Conservation (phyloP, 53 echinoderm and acorn worm species). For the Paracentrotus lividus region DNA sequence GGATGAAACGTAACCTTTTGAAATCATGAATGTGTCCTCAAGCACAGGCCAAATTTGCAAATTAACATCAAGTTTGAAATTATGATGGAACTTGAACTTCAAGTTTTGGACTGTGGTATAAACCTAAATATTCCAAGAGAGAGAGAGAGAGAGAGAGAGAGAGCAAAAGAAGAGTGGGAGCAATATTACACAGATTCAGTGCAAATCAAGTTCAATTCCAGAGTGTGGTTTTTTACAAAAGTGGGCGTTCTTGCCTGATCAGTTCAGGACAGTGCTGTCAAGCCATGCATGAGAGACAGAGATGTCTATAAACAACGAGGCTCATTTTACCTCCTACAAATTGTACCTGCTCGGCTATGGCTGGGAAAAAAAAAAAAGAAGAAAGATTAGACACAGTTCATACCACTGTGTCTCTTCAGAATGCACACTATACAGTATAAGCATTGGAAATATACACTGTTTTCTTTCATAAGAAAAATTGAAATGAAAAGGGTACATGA, state of each 20-base stretch:
- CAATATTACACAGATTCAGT: slow-evolving; percentile 4
- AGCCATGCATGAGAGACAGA: slow-evolving; percentile 48
- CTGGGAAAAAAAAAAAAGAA: neutral
- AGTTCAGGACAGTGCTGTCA: slow-evolving; percentile 37
- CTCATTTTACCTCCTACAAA: slow-evolving; percentile 43
- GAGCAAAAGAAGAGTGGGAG: neutral
- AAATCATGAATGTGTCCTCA: no score
- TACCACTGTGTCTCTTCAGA: neutral
- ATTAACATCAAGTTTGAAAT: no score
- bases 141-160: slow-evolving; percentile 26
- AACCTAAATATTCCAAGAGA: no score
- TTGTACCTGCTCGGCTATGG: slow-evolving; percentile 19
- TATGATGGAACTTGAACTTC: no score
- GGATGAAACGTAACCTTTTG: no score
- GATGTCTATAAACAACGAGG: slow-evolving; percentile 30
- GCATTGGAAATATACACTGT: neutral
- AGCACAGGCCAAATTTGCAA: no score
- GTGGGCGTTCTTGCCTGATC: slow-evolving; percentile 54
- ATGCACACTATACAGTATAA: neutral
- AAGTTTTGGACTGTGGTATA: no score
- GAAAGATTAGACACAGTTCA: slow-evolving; percentile 13
- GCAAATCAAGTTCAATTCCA: slow-evolving; percentile 66
- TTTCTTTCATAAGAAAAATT: neutral
- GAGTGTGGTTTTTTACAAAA: slow-evolving; percentile 57
- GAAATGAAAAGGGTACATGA: slow-evolving; percentile 16